Percentiles rank a stretch among this genome's conserved stretches.
These are phyloP conservation scores for Euspilapteryx auroguttella DNA, from an alignment of 2,888 invertebrate genomes.

Conservation along the genomic window DNA sequence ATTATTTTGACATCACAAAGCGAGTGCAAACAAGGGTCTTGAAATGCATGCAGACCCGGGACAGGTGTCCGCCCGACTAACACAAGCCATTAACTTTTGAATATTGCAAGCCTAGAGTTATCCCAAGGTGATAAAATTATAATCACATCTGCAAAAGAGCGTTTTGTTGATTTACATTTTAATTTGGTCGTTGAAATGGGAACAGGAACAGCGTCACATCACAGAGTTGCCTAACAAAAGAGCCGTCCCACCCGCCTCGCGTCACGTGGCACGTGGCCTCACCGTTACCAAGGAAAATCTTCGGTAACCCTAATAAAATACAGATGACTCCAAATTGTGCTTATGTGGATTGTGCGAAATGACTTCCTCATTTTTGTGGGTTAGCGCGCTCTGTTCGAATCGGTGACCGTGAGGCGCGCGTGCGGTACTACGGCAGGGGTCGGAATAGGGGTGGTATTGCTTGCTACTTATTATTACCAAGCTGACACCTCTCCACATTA, in stretches of 20 bases:
- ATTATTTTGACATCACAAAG: too few relatives aligned
- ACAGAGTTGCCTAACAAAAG: too few relatives aligned
- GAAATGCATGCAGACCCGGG: too few relatives aligned
- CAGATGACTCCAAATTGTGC: not conserved
- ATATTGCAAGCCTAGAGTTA: too few relatives aligned
- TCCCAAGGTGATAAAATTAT: too few relatives aligned
- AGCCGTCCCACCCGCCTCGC: not conserved
- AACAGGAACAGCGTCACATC: too few relatives aligned
- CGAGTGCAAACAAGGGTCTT: too few relatives aligned
- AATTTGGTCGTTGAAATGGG: too few relatives aligned
- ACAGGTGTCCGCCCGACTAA: too few relatives aligned
- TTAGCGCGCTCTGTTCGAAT: constrained; percentile 20
- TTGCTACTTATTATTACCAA: constrained; percentile 39
- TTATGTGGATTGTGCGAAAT: constrained; percentile 5
- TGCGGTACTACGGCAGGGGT: constrained; percentile 13
- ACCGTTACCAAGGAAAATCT: not conserved
- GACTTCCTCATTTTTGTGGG: constrained; percentile 9
- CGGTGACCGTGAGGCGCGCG: constrained; percentile 15
- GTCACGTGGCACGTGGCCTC: not conserved
- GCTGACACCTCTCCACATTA: constrained; percentile 17
- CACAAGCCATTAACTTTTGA: too few relatives aligned
- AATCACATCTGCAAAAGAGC: too few relatives aligned
- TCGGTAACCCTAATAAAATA: not conserved
- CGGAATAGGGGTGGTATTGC: constrained; percentile 15
- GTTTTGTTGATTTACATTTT: too few relatives aligned